Conservation (phyloP, 2,797 vertebrate species). For the Cirrhinus mrigala region DNA sequence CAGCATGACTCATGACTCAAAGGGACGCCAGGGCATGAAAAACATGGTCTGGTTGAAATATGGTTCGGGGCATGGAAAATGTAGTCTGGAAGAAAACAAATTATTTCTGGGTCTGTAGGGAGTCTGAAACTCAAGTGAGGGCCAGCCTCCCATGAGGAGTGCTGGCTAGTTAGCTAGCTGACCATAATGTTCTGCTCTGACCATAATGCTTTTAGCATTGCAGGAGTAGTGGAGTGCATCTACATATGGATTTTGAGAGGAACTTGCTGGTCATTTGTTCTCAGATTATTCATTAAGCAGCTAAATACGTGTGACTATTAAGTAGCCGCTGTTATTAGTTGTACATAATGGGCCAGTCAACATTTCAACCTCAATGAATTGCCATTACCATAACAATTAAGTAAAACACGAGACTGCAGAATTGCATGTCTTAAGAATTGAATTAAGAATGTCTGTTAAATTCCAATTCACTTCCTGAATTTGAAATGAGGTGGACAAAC, state of each 20-base stretch:
- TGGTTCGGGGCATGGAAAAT: constrained; percentile 52
- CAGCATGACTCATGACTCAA: constrained; percentile 51
- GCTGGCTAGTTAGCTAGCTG: constrained; percentile 39
- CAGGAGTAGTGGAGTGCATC: constrained; percentile 11
- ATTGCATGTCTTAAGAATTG: background rate
- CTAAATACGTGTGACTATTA: constrained; percentile 33
- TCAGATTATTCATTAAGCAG: constrained; percentile 33
- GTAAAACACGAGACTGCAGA: background rate
- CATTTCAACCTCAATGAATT: constrained; percentile 24
- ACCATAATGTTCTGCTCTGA: constrained; percentile 22
- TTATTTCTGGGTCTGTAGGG: constrained; percentile 52
- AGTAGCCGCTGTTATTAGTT: constrained; percentile 22
- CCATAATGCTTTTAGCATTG: constrained; percentile 38
- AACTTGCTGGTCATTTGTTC: constrained; percentile 6
- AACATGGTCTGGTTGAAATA: constrained; percentile 43
- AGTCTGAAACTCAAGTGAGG: constrained; percentile 52
- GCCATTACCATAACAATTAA: constrained; percentile 24
- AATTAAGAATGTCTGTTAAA: constrained; percentile 7
- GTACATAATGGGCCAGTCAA: constrained; percentile 19
- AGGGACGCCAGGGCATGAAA: constrained; percentile 46
- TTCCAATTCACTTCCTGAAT: constrained; percentile 9
- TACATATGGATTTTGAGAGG: constrained; percentile 5
- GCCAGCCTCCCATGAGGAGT: constrained; percentile 35
- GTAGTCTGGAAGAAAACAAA: constrained; percentile 54
- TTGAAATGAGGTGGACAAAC: background rate